Base-by-base conservation (phyloP, 2,888 invertebrate species). In the Sinodicranocentrus sp. region DNA sequence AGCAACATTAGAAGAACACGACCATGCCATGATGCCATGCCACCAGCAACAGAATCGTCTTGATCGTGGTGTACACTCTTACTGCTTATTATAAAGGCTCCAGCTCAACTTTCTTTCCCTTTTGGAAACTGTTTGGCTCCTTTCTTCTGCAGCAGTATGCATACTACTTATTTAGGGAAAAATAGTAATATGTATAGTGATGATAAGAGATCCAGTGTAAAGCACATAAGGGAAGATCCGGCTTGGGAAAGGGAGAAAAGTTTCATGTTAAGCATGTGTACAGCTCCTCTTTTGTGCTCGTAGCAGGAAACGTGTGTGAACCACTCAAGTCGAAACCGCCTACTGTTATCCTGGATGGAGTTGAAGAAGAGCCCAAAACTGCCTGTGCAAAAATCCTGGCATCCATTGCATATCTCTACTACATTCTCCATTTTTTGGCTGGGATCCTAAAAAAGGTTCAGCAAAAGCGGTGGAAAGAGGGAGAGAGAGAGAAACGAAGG, bases 321-420 rank as follows among this genome's bases (percentile, higher is more conserved):
- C 59, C 78, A 70, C 70, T 78, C 68, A 70, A 78, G 59, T 70
- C 28, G 70, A 78, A 78, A 78, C 78, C 70, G 70, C 68, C 78
- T 78, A 78, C 78, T 48, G 68, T 77, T 44, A 44, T 48, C 26
- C 48, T 17, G 44, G 0, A 43, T 8, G 1, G 25, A 59, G 67
- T 43, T 26, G 59, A 68, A 59, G n/a, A 48, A 48, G n/a, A 48
- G n/a, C 5, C 39, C 6, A 39, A 15, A 39, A 19, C 63, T 63
- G 28, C 19, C 25, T 43, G 23, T 28, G 68, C 13, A 77, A 65
- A 19, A 44, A 67, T 43, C 43, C 76, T 54, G 39, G 15, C 44
- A 52, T 54, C 26, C 43, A 63, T 39, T 63, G 28, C 48, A 23
- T 63, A 21, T n/a, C 43, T 52, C 65, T 65, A 10, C 26, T 33